Percentiles rank a stretch among this genome's conserved stretches.
Evolutionary conservation across 2,888 invertebrate species (phyloP).

Genomic region (Parasteatoda lunata): DNA sequence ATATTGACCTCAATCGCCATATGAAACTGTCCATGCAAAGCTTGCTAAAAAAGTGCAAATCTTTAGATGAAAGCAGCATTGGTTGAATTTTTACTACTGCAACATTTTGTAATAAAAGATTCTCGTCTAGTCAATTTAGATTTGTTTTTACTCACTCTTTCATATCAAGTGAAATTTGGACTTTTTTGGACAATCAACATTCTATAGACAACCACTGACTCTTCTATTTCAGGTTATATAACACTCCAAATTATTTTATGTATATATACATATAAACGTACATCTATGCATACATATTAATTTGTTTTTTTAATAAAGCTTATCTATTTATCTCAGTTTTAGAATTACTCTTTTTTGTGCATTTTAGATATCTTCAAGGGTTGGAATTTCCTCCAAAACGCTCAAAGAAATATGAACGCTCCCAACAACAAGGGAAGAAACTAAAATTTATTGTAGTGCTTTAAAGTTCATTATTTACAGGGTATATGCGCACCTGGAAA

Average conservation of each 20-base stretch:
- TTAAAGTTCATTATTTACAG: too few relatives aligned
- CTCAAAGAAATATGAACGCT: too few relatives aligned
- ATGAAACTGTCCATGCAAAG: conserved; percentile 68
- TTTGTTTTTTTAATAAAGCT: conserved; percentile 66
- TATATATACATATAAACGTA: too few relatives aligned
- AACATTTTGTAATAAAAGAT: conserved; percentile 26
- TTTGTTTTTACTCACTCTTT: conserved; percentile 54
- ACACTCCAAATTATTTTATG: conserved; percentile 9
- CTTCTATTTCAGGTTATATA: conserved; percentile 55
- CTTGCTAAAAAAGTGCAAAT: conserved; percentile 67
- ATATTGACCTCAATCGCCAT: conserved; percentile 65
- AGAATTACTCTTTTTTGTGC: background rate
- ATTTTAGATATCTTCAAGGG: too few relatives aligned
- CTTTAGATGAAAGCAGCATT: conserved; percentile 59
- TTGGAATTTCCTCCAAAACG: too few relatives aligned
- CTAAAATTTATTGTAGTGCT: too few relatives aligned
- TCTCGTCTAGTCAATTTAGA: conserved; percentile 27
- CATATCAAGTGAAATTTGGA: conserved; percentile 42
- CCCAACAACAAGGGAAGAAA: too few relatives aligned
- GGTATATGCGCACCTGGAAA: too few relatives aligned
- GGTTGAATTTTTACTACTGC: conserved; percentile 40
- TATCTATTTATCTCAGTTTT: conserved; percentile 66
- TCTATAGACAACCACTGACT: conserved; percentile 33
- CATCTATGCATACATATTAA: conserved; percentile 35
- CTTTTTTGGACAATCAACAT: conserved; percentile 63